These are phyloP conservation scores for Amphimedon queenslandica DNA, from an alignment of 37 sponge, comb jelly and placozoan genomes.

Conservation along the genomic window DNA sequence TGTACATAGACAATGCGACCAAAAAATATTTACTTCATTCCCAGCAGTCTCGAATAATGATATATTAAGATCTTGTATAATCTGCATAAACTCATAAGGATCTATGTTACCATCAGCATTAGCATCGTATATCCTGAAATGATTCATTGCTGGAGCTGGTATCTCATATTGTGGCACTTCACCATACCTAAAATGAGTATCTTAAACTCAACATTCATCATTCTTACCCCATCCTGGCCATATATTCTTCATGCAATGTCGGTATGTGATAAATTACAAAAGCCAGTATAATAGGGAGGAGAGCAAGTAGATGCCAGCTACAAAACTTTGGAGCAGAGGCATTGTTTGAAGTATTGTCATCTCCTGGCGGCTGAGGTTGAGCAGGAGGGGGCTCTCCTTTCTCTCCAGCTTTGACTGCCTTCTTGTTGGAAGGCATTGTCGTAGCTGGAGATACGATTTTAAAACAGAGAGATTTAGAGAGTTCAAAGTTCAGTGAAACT, in stretches of 20 bases:
- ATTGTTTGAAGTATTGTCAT: not conserved
- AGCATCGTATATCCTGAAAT: constrained; percentile 54
- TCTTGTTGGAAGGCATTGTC: not conserved
- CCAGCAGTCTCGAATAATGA: too few species aligned
- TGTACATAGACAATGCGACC: too few species aligned
- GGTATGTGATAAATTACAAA: constrained; percentile 11
- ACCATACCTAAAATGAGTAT: constrained; percentile 24
- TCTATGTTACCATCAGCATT: constrained; percentile 58
- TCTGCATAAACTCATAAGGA: constrained; percentile 62
- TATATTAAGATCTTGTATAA: constrained; percentile 1
- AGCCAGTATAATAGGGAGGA: constrained; percentile 31
- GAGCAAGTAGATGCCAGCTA: constrained; percentile 10
- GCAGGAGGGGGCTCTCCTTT: not conserved
- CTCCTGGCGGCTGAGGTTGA: not conserved
- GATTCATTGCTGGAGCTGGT: constrained; percentile 39
- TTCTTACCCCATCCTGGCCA: constrained; percentile 19
- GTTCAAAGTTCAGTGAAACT: too few species aligned
- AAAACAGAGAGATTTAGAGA: too few species aligned
- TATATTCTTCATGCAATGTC: constrained; percentile 14
- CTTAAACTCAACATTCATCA: not conserved
- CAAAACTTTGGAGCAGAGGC: not conserved
- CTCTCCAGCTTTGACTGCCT: not conserved
- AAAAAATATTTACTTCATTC: too few species aligned
- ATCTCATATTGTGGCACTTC: constrained; percentile 14
- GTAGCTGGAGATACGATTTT: too few species aligned